Evolutionary conservation across 2,113 vertebrate species (phyloP), one percentile per base, ranked within the genome.

Genomic region (Microcebus jonahi): DNA sequence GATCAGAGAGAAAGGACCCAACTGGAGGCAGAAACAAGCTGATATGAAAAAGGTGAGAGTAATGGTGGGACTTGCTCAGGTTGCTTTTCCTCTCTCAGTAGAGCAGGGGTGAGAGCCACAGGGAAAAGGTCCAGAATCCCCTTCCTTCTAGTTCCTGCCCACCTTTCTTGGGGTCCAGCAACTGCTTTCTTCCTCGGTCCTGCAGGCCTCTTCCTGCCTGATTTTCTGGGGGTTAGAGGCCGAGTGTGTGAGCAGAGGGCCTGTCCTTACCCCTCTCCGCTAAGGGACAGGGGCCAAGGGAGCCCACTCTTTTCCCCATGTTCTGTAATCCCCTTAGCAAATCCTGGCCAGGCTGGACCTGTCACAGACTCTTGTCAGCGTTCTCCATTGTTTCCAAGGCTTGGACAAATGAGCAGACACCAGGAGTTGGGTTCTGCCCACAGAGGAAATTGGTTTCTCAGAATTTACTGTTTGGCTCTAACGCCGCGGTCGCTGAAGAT

Each of bases 401-500:
- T 96, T 91, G 39, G 91, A 79, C 84, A 96, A 80, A 87, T 57
- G 83, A 86, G 55, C 80, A 95, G 93, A 92, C 11, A 53, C 50
- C 13, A 15, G 81, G 63, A 94, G 21, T 65, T 42, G 76, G 42
- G 61, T 55, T 93, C 95, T 97, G 88, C 77, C 88, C 71, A 79
- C 63, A 61, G 45, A 70, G 80, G 91, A 96, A 87, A 96, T 81
- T 89, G 57, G 57, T 97, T 97, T 91, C 57, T 96, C 63, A 89
- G 96, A 97, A 94, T 94, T 96, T 97, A 84, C 81, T 68, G 2
- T 96, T 97, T 90, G 55, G 20, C 88, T 77, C 34, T 71, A 61
- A 77, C 94, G 61, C 42, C 29, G 31, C 13, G 15, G 68, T 91
- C 1, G 18, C 65, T 83, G 59, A 93, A 96, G 95, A 95, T 92